Conservation (phyloP, 1,140 invertebrate genomes). For the Formica selysi region DNA sequence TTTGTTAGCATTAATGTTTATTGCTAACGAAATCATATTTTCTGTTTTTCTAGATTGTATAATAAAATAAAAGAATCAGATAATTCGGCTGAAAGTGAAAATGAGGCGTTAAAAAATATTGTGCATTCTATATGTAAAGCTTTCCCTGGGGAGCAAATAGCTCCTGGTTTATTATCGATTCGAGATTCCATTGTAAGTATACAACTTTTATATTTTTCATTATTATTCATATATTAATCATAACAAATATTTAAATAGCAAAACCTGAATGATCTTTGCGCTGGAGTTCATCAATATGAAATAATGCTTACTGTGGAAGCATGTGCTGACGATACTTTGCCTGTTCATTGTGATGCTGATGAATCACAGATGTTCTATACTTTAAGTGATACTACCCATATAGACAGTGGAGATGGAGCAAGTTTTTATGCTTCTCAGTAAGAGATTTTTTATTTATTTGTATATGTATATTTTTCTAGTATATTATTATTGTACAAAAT, state of each 20-base stretch:
- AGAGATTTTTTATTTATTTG: conserved; percentile 36
- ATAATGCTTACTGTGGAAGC: conserved; percentile 83
- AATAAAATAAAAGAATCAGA: conserved; percentile 81
- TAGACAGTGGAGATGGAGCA: conserved; percentile 77
- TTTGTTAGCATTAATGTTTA: neutral
- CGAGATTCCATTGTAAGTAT: conserved; percentile 81
- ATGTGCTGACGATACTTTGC: conserved; percentile 81
- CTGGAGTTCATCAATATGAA: conserved; percentile 81
- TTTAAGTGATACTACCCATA: conserved; percentile 80
- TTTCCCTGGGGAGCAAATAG: conserved; percentile 81
- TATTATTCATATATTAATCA: conserved; percentile 30
- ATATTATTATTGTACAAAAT: neutral
- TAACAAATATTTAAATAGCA: conserved; percentile 74
- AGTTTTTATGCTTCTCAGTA: conserved; percentile 80
- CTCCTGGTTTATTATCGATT: conserved; percentile 79
- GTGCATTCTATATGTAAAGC: conserved; percentile 81
- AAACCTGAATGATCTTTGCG: conserved; percentile 83
- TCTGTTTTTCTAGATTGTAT: conserved; percentile 77
- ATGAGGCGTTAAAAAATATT: conserved; percentile 80
- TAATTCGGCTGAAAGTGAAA: conserved; percentile 77
- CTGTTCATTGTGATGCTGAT: conserved; percentile 82
- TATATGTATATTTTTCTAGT: neutral
- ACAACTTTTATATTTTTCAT: conserved; percentile 5
- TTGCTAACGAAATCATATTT: neutral
- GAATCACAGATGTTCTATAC: conserved; percentile 84